Evolutionary conservation across 2,797 vertebrate species (phyloP), one percentile per base, ranked within the genome.

Genomic region (Chaetophractus vellerosus): DNA sequence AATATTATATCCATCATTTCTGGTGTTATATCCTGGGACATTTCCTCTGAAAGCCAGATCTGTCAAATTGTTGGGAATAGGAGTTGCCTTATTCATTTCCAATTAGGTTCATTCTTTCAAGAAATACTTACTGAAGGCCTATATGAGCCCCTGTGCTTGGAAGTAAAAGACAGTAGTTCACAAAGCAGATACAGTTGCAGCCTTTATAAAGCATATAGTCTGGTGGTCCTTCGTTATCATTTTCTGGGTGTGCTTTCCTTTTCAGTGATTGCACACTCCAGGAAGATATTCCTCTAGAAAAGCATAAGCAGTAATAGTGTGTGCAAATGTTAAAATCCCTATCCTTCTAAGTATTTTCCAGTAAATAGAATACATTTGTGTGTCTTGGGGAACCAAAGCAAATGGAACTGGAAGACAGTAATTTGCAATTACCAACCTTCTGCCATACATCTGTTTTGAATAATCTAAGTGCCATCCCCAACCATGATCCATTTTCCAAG

Each of bases 361-460:
- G 38, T 61, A 78, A 88, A 66, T 52, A 78, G 68, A 79, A 88
- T 31, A 71, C 6, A 71, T 64, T 79, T 59, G 9, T 55, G n/a
- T 84, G 80, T 48, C 41, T 57, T 72, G 48, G 23, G 31, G 19
- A 90, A 41, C 31, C 45, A 93, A 74, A 81, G 9, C 48, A 84
- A 90, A 64, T 48, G 41, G 82, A 83, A 83, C 15, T 45, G 18
- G 80, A 92, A n/a, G 36, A 75, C 23, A 31, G 28, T 83, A 41
- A 36, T 92, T 83, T 92, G 86, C 48, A 85, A 83, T 85, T 55
- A 71, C 24, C 28, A 57, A 75, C 38, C 31, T 92, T 88, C 50
- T 1, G 52, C 26, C 11, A 33, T 23, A 90, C 91, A 95, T 96
- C 83, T 94, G 89, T 92, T 96, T 90, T 84, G 57, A 96, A 94